Evolutionary conservation across 1,140 invertebrate species (phyloP).

Genomic region (Drosophila orosa): DNA sequence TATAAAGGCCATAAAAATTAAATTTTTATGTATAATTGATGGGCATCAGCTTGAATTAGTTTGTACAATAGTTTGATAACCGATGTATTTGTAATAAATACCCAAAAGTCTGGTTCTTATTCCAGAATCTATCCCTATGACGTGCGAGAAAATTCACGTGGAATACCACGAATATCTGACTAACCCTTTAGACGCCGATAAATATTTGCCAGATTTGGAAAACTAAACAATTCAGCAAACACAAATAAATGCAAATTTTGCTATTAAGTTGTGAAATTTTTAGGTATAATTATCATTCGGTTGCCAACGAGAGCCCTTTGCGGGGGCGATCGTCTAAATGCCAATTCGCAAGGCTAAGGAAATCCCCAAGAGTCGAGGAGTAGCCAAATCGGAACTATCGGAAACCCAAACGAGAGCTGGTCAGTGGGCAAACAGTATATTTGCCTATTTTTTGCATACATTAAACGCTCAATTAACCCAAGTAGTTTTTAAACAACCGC

Average conservation of each 20-base stretch:
- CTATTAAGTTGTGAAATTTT: slow-evolving; percentile 44
- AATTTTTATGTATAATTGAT: neutral
- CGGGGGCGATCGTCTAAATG: neutral
- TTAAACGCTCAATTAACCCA: slow-evolving; percentile 47
- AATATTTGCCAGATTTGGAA: slow-evolving; percentile 40
- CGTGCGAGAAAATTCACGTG: slow-evolving; percentile 19
- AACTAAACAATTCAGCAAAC: slow-evolving; percentile 18
- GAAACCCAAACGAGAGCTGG: neutral
- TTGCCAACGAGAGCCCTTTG: slow-evolving; percentile 23
- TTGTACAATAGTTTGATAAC: too few relatives aligned
- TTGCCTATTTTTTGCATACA: slow-evolving; percentile 28
- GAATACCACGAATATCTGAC: slow-evolving; percentile 39
- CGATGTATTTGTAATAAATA: too few relatives aligned
- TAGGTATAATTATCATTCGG: slow-evolving; percentile 34
- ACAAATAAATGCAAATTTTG: slow-evolving; percentile 28
- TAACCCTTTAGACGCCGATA: slow-evolving; percentile 19
- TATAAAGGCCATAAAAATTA: slow-evolving; percentile 1
- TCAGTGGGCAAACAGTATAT: slow-evolving; percentile 3
- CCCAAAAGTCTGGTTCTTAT: neutral
- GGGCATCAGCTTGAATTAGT: neutral
- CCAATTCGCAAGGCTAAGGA: slow-evolving; percentile 16
- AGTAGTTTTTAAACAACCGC: slow-evolving; percentile 29
- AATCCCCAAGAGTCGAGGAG: slow-evolving; percentile 8
- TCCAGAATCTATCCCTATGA: neutral
- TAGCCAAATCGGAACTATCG: neutral